Conservation (phyloP, 1,140 invertebrate species). For the Atta texana region DNA sequence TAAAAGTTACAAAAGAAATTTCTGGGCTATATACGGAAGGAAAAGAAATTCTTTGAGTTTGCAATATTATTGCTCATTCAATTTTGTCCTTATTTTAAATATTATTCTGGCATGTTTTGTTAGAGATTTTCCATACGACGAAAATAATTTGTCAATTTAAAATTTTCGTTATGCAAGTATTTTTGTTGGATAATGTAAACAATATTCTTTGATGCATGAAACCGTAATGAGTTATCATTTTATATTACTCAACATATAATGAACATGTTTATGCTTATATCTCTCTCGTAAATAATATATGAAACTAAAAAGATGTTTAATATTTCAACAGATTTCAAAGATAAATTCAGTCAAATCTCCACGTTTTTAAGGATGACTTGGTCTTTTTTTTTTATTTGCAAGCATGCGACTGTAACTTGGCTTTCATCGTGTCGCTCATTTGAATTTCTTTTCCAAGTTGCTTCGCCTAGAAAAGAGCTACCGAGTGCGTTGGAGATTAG, state of each 20-base stretch:
- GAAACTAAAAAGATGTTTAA: conserved; percentile 47
- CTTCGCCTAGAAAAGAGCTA: conserved; percentile 40
- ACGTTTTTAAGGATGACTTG: conserved; percentile 47
- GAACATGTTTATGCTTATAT: conserved; percentile 10
- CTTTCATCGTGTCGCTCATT: conserved; percentile 61
- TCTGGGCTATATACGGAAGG: not conserved
- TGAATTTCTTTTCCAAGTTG: conserved; percentile 57
- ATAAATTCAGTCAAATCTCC: conserved; percentile 59
- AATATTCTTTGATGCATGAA: conserved; percentile 33
- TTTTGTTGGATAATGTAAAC: conserved; percentile 13
- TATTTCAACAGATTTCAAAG: conserved; percentile 56
- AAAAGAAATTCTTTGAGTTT: not conserved
- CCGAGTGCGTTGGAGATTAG: conserved; percentile 20
- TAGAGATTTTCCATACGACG: not conserved
- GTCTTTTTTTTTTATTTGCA: conserved; percentile 39
- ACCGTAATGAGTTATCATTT: conserved; percentile 16
- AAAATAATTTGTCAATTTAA: not conserved
- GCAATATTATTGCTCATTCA: not conserved
- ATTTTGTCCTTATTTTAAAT: conserved; percentile 12
- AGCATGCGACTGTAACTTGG: conserved; percentile 52
- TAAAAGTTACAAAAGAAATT: conserved; percentile 20
- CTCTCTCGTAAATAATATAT: not conserved
- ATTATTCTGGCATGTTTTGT: not conserved
- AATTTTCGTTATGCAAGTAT: not conserved
- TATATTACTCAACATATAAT: conserved; percentile 4